Evolutionary conservation across 2,888 invertebrate species (phyloP), one percentile per base, ranked within the genome.

Genomic region (Electrophaes corylata): DNA sequence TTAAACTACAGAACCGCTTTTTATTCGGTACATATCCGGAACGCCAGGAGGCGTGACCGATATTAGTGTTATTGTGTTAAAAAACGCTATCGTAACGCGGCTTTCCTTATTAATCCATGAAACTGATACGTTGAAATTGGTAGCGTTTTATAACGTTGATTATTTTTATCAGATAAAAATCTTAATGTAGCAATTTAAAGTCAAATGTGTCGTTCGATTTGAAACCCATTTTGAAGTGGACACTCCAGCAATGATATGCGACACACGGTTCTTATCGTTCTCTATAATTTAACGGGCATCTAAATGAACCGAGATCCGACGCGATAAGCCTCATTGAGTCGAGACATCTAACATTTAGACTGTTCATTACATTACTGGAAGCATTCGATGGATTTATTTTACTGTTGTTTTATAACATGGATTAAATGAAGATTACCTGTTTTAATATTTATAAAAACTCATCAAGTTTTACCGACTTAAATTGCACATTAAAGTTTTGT

Each of bases 261-360:
- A 82, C 81, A 79, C 75, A 77, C 76, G 76, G 71, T 73, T 73
- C 81, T 88, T 90, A 90, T 91, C 91, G 75, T 73, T 76, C 79
- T 76, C 84, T 83, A 80, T 86, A 86, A 86, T 86, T 88, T 88
- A 89, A 89, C 90, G 86, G 84, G 82, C 79, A 81, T 86, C 87
- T 88, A 89, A 90, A 90, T 84, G 86, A 87, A 84, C 77, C 74
- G 82, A 90, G 90, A 91, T 91, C 81, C 82, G 78, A 86, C 83
- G 77, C 81, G 91, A 91, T 91, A 91, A 89, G 83, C 81, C 75
- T 79, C 79, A 83, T 86, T 81, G 81, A 84, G 81, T 84, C 73
- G 75, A 81, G 82, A 86, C 83, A 85, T 80, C 82, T 86, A 73
- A 83, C 79, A 78, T 76, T 67, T 73, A 72, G 72, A 73, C 72